Evolutionary conservation across 2,113 vertebrate species (phyloP), one percentile per base, ranked within the genome.

Genomic region (Mellivora capensis): DNA sequence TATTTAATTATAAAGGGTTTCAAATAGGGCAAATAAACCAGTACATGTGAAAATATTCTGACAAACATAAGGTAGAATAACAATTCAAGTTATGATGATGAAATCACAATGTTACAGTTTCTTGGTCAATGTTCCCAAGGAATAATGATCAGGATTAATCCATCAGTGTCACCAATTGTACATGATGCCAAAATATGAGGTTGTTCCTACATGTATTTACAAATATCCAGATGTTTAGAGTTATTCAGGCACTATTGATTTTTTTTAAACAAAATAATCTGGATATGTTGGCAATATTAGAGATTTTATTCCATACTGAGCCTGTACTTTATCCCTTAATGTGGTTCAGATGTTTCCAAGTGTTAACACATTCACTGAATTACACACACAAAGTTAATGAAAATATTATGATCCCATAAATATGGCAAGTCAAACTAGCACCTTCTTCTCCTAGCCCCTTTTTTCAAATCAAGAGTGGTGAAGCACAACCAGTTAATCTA

Each of bases 331-430:
- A 92, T 47, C 88, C 90, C 90, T 96, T 87, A 98, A 97, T 97
- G 29, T 42, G 72, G 84, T 98, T 98, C 97, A 97, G 87, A 97
- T 52, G 39, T 91, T 98, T 74, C 39, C 69, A 69, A 91, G 87
- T 96, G 89, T 97, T 94, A 96, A 96, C 84, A 44, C 64, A 77
- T 80, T 37, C 87, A 82, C 97, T 96, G 83, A 91, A 96, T 62
- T 95, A 97, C 96, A 96, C 54, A 98, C 44, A 93, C 61, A 96
- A 77, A 94, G 42, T 94, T 90, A 84, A 61, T 97, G 96, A 98
- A 90, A 98, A 97, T 98, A 98, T 97, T 98, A 96, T 95, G 85
- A 97, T 90, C 15, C 0, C 86, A 97, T 96, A 97, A 95, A 98
- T 96, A 80, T 6, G 97, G 94, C 0, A 10, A 98, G 87, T 98